Percentiles rank a stretch among this genome's conserved stretches.
phyloP scores from a whole-genome alignment of 2,113 vertebrate species.

The Leptodactylus fuscus region DNA sequence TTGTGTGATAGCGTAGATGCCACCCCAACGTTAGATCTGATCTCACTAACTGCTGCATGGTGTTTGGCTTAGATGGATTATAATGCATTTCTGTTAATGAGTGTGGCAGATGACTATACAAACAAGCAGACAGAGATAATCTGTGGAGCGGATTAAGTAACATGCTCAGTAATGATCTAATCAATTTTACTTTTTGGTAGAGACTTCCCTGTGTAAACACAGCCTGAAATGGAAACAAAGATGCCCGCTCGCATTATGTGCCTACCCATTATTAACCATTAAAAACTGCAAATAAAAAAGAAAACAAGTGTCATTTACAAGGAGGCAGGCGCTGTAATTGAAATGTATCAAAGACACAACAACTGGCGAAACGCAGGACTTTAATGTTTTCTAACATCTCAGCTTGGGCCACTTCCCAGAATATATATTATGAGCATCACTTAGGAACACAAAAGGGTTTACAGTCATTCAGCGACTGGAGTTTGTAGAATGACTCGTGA shows the following conservation, averaged over 20 bases:
- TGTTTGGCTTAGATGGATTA: background rate
- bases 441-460: conserved; percentile 53
- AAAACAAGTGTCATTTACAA: background rate
- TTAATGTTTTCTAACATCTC: conserved; percentile 43
- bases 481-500: conserved; percentile 35
- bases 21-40: background rate
- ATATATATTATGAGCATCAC: conserved; percentile 48
- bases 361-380: conserved; percentile 20
- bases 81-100: conserved; percentile 14
- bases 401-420: conserved; percentile 52
- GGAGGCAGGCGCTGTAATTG: background rate
- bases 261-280: background rate
- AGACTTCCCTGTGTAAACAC: background rate
- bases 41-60: background rate
- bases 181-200: background rate
- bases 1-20: background rate
- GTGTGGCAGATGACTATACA: conserved; percentile 6
- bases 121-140: conserved; percentile 9
- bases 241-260: background rate
- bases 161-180: background rate
- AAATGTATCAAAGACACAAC: conserved; percentile 39
- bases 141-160: background rate
- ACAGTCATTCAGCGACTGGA: conserved; percentile 24
- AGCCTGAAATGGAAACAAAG: background rate
- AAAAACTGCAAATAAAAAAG: background rate